Evolutionary conservation across 2,113 vertebrate species (phyloP).

Genomic region (Zapornia atra): DNA sequence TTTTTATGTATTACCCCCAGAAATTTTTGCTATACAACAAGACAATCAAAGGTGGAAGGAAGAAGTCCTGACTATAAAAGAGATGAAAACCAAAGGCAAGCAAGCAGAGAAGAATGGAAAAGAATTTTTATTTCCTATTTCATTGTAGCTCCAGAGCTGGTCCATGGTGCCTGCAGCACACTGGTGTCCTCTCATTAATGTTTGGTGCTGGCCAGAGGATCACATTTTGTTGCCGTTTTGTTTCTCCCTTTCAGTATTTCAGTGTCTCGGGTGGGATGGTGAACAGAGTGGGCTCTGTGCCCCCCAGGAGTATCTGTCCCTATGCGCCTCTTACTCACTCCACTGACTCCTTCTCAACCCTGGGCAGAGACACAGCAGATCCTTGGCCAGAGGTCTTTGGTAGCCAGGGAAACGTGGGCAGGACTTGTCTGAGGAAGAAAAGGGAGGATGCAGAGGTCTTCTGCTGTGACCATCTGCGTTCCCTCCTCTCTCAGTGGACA

Average conservation of each 20-base stretch:
- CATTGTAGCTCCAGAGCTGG: background rate
- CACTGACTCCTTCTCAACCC: rapidly evolving
- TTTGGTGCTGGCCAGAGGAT: background rate
- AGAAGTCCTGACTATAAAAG: background rate
- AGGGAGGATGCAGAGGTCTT: background rate
- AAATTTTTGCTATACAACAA: background rate
- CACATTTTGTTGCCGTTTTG: background rate
- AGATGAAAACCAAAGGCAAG: background rate
- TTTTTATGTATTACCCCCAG: background rate
- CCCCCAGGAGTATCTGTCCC: rapidly evolving
- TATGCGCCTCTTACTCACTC: rapidly evolving
- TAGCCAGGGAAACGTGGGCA: rapidly evolving
- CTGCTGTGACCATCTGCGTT: background rate
- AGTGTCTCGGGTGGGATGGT: background rate
- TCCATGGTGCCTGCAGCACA: background rate
- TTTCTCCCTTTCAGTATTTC: background rate
- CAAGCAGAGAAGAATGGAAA: background rate
- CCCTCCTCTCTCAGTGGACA: rapidly evolving
- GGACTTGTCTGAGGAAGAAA: background rate
- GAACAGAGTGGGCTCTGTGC: background rate
- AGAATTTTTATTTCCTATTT: background rate
- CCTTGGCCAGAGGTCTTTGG: background rate
- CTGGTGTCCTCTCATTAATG: background rate
- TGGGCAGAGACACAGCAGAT: background rate
- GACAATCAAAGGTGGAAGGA: background rate